Conservation (phyloP, 2,113 vertebrate species). For the Coptodon bakossiorum region DNA sequence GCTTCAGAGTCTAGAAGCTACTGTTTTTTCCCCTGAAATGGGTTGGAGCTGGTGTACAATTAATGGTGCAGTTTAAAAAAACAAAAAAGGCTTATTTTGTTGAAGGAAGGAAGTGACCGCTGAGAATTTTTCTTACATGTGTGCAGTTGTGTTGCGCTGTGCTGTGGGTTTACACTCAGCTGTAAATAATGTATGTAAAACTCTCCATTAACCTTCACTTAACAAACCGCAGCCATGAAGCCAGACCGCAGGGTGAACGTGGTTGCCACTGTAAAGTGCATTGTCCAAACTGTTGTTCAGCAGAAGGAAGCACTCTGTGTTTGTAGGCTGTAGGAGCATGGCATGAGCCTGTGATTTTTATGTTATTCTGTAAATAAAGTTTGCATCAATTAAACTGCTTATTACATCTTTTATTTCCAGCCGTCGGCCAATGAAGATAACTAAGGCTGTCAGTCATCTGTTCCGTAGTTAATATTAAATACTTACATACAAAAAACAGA, state of each 20-base stretch:
- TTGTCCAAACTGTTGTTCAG: background rate
- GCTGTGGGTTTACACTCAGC: background rate
- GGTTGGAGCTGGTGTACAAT: background rate
- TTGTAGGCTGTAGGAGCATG: conserved; percentile 79
- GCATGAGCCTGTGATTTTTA: conserved; percentile 82
- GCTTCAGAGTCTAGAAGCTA: background rate
- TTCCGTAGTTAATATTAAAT: conserved; percentile 15
- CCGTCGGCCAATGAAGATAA: background rate
- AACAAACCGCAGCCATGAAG: background rate
- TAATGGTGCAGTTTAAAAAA: background rate
- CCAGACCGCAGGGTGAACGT: background rate
- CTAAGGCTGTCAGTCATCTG: background rate
- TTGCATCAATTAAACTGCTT: conserved; percentile 78
- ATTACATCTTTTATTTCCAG: conserved; percentile 11
- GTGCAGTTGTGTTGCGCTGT: background rate
- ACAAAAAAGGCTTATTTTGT: background rate
- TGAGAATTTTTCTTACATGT: background rate
- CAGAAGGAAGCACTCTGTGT: conserved; percentile 70
- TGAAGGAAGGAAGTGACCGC: background rate
- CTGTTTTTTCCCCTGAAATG: background rate
- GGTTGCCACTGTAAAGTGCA: background rate
- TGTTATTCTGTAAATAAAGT: conserved; percentile 92
- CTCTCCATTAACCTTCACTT: background rate
- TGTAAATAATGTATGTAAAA: conserved; percentile 55
- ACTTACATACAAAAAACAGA: background rate